phyloP scores from a whole-genome alignment of 2,888 invertebrate genomes.

The Empis stercorea region DNA sequence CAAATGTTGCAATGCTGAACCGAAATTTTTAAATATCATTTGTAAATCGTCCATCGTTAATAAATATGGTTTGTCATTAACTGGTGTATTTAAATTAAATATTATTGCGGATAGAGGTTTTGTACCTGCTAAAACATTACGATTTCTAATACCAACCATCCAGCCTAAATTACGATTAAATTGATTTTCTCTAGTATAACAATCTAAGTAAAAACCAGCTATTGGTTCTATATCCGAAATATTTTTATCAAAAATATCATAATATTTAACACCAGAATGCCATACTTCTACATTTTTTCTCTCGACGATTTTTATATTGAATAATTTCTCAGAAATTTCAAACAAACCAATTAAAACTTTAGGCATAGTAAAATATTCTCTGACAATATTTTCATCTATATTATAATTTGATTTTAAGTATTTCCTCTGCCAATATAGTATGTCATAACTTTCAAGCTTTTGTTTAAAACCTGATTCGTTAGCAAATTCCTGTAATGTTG shows the following conservation, averaged over 20 bases:
- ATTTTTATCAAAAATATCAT: slow-evolving; percentile 47
- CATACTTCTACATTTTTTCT: slow-evolving; percentile 52
- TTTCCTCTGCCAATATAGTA: slow-evolving; percentile 76
- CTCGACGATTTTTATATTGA: slow-evolving; percentile 63
- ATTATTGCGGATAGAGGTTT: slow-evolving; percentile 70
- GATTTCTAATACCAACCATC: slow-evolving; percentile 66
- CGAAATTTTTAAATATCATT: slow-evolving; percentile 72
- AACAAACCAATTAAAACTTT: slow-evolving; percentile 70
- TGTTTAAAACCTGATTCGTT: slow-evolving; percentile 54
- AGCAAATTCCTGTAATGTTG: slow-evolving; percentile 58
- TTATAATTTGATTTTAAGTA: slow-evolving; percentile 52
- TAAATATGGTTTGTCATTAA: slow-evolving; percentile 50
- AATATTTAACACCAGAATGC: slow-evolving; percentile 77
- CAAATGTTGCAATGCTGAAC: slow-evolving; percentile 74
- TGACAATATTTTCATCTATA: slow-evolving; percentile 55
- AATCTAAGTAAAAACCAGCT: slow-evolving; percentile 79
- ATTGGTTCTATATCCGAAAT: slow-evolving; percentile 38
- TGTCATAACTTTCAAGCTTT: slow-evolving; percentile 66
- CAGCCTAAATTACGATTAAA: slow-evolving; percentile 57
- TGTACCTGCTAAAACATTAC: slow-evolving; percentile 47
- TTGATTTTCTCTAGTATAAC: slow-evolving; percentile 53
- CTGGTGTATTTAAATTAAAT: slow-evolving; percentile 65
- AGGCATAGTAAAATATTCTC: slow-evolving; percentile 72
- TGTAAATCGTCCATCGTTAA: slow-evolving; percentile 64
- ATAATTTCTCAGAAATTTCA: slow-evolving; percentile 59